These are phyloP conservation scores for Motacilla tschutschensis DNA, from an alignment of 2,113 vertebrate species.

Conservation along the genomic window DNA sequence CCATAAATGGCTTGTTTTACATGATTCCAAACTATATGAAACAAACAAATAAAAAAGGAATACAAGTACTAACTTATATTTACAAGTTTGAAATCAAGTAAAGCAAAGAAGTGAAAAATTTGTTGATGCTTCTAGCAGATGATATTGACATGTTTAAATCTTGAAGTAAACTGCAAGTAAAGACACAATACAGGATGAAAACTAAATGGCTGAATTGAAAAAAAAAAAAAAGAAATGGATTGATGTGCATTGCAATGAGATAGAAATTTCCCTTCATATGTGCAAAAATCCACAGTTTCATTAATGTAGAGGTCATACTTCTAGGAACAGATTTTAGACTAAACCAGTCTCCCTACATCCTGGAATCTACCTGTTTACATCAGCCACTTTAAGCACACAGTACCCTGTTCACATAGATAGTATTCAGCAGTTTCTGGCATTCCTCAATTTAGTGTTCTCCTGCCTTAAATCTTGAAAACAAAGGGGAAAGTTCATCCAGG, in stretches of 20 bases:
- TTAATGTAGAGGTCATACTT: conserved; percentile 55
- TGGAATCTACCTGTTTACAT: conserved; percentile 23
- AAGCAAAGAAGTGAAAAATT: neutral
- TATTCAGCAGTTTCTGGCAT: conserved; percentile 46
- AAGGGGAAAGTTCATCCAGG: conserved; percentile 16
- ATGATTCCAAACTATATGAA: neutral
- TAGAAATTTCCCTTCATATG: conserved; percentile 41
- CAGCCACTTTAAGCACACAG: conserved; percentile 22
- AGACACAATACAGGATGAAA: neutral
- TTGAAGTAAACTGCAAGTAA: neutral
- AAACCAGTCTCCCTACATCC: conserved; percentile 35
- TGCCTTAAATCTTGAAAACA: conserved; percentile 52
- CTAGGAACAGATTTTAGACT: conserved; percentile 15
- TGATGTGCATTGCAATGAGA: conserved; percentile 29
- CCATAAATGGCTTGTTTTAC: conserved; percentile 1
- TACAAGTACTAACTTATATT: neutral
- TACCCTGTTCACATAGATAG: conserved; percentile 47
- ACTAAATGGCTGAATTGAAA: neutral
- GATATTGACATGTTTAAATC: neutral
- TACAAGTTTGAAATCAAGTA: neutral
- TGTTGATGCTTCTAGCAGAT: neutral
- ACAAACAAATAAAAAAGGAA: neutral
- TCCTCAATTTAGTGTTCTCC: conserved; percentile 34
- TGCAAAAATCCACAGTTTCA: conserved; percentile 62
- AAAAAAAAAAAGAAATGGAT: neutral